Evolutionary conservation across 1,140 invertebrate species (phyloP), one percentile per base, ranked within the genome.

Genomic region (Daktulosphaira vitifoliae): DNA sequence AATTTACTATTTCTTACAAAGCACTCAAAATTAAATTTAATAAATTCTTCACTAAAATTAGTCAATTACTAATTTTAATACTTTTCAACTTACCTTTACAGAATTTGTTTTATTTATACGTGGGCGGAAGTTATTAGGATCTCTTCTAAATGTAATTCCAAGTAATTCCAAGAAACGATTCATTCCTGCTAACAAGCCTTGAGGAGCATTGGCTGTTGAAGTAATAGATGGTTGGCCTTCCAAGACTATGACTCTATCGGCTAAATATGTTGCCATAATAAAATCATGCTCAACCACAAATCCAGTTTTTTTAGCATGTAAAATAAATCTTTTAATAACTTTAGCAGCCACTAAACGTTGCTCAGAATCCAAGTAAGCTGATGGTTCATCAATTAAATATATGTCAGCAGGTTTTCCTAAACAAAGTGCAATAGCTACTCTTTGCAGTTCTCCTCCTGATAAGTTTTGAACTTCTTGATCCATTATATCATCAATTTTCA

Each of bases 241-340:
- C 76, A 99, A 98, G 20, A 99, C 96, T 71, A 99, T 97, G 1
- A 99, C 97, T 54, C 96, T 81, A 78, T 99, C 97, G 15, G 97
- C 95, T 42, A 99, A 80, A 78, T 99, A 99, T 0, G 97, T 99
- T 2, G 96, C 95, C 97, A 99, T 99, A 62, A 99, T 99, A 73
- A 99, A 99, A 82, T 99, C 97, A 84, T 99, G 97, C 82, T 99
- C 97, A 1, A 99, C 97, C 26, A 99, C 88, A 77, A 99, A 99
- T 26, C 95, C 97, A 25, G 96, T 99, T 75, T 98, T 96, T 79
- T 99, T 99, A 0, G 96, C 92, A 73, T 99, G 96, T 39, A 99
- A 79, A 76, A 99, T 97, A 74, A 97, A 99, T 70, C 92, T 81
- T 78, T 97, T 98, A 69, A 98, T 98, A 73, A 98, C 96, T 83